Percentiles rank a stretch among this genome's conserved stretches.
Evolutionary conservation across 1,140 invertebrate species (phyloP).

Genomic region (Rhynchophorus ferrugineus): DNA sequence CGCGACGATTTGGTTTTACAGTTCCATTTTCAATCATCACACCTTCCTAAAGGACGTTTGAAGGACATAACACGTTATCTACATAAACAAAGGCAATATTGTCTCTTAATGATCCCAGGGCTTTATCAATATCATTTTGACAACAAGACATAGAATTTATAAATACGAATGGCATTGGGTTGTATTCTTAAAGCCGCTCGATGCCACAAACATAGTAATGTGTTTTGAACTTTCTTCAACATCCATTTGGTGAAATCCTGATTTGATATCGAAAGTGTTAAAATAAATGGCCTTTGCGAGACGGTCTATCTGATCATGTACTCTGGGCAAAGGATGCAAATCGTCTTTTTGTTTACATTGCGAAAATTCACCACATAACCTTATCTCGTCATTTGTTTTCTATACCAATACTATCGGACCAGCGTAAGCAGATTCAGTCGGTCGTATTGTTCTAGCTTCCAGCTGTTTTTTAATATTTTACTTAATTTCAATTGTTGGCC

Average conservation of each 20-base stretch:
- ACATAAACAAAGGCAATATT: slow-evolving; percentile 26
- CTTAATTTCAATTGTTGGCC: slow-evolving; percentile 14
- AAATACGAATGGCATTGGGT: slow-evolving; percentile 30
- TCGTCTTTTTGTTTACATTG: slow-evolving; percentile 40
- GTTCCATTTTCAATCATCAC: slow-evolving; percentile 23
- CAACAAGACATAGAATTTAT: slow-evolving; percentile 27
- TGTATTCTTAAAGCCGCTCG: slow-evolving; percentile 29
- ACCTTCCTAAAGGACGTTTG: slow-evolving; percentile 27
- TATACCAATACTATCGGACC: slow-evolving; percentile 41
- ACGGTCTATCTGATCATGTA: slow-evolving; percentile 26
- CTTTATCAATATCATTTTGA: slow-evolving; percentile 28
- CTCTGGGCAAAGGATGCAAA: slow-evolving; percentile 29
- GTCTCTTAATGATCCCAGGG: slow-evolving; percentile 23
- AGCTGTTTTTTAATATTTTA: slow-evolving; percentile 34
- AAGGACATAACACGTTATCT: slow-evolving; percentile 32
- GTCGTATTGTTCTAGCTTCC: slow-evolving; percentile 34
- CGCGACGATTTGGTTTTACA: slow-evolving; percentile 23
- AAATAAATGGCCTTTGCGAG: slow-evolving; percentile 21
- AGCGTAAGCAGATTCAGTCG: slow-evolving; percentile 36
- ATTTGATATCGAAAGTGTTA: slow-evolving; percentile 23
- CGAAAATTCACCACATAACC: slow-evolving; percentile 45
- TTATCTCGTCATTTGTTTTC: slow-evolving; percentile 42
- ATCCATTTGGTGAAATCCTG: slow-evolving; percentile 24
- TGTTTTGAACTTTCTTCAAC: slow-evolving; percentile 22
- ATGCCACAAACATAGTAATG: slow-evolving; percentile 35